Percentiles rank a stretch among this genome's conserved stretches.
phyloP scores from a whole-genome alignment of 2,888 invertebrate species.

The Diarsia rubi region DNA sequence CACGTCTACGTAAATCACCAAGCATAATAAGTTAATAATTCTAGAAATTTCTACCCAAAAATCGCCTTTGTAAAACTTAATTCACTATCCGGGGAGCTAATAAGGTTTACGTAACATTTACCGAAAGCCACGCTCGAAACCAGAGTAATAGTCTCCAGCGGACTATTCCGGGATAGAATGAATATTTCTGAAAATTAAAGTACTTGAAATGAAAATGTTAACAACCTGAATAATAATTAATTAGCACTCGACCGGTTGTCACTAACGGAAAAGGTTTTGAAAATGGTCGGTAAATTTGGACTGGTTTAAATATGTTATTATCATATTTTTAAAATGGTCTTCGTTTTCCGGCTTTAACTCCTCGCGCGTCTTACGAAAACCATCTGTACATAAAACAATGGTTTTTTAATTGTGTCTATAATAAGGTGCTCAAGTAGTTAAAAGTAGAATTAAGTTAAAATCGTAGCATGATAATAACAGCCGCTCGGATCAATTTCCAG shows the following conservation, averaged over 20 bases:
- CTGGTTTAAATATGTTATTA: neutral
- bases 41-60: slow-evolving; percentile 30
- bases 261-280: slow-evolving; percentile 2
- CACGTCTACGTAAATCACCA: slow-evolving; percentile 19
- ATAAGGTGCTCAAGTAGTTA: too few relatives aligned
- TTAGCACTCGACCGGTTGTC: slow-evolving; percentile 9
- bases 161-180: slow-evolving; percentile 14
- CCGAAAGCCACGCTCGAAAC: neutral
- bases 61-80: neutral
- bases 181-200: slow-evolving; percentile 19
- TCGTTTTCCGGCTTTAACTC: neutral
- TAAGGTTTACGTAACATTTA: slow-evolving; percentile 9
- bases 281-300: neutral
- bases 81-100: slow-evolving; percentile 3
- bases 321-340: neutral
- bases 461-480: too few relatives aligned
- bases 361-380: too few relatives aligned
- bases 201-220: slow-evolving; percentile 18
- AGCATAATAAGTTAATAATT: neutral
- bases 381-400: too few relatives aligned
- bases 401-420: too few relatives aligned
- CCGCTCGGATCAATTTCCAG: too few relatives aligned
- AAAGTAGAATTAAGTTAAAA: too few relatives aligned
- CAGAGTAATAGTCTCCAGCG: slow-evolving; percentile 3
- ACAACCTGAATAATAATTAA: slow-evolving; percentile 36